Evolutionary conservation across 2,888 invertebrate species (phyloP).

Genomic region (Drosophila algonquin): DNA sequence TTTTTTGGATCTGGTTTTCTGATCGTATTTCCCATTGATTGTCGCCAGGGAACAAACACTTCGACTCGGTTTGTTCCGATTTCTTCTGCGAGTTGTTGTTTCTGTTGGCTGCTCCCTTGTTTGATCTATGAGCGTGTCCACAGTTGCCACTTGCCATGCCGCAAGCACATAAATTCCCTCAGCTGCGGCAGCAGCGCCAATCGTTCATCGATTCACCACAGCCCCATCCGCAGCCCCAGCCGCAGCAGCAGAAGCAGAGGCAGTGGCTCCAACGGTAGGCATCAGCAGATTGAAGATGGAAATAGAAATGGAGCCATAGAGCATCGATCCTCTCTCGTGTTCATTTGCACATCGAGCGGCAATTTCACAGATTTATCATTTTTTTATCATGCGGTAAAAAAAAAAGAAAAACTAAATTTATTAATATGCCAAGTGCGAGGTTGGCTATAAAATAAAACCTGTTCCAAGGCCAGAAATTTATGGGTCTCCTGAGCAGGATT

Average conservation of each 20-base stretch:
- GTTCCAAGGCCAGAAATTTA: conserved; percentile 53
- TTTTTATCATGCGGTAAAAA: conserved; percentile 50
- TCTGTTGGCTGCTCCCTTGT: conserved; percentile 20
- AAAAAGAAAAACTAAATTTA: conserved; percentile 57
- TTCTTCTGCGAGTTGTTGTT: neutral
- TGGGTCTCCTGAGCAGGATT: conserved; percentile 16
- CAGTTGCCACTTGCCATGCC: conserved; percentile 60
- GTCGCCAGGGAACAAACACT: conserved; percentile 18
- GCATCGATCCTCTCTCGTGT: conserved; percentile 46
- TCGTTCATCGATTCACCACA: conserved; percentile 44
- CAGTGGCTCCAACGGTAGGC: conserved; percentile 1
- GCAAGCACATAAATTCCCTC: conserved; percentile 63
- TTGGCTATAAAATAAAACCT: conserved; percentile 47
- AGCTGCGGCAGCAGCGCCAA: conserved; percentile 23
- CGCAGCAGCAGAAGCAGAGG: conserved; percentile 12
- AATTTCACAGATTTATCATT: conserved; percentile 71
- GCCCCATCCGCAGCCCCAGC: conserved; percentile 11
- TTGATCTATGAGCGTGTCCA: conserved; percentile 51
- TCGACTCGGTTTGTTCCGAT: conserved; percentile 10
- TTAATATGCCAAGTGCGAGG: conserved; percentile 49
- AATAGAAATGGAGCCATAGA: conserved; percentile 36
- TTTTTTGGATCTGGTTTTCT: neutral
- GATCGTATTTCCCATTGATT: conserved; percentile 16
- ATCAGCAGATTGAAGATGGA: conserved; percentile 18
- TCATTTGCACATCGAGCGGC: conserved; percentile 66